Evolutionary conservation across 2,113 vertebrate genomes (phyloP).

Genomic region (Nasalis larvatus): DNA sequence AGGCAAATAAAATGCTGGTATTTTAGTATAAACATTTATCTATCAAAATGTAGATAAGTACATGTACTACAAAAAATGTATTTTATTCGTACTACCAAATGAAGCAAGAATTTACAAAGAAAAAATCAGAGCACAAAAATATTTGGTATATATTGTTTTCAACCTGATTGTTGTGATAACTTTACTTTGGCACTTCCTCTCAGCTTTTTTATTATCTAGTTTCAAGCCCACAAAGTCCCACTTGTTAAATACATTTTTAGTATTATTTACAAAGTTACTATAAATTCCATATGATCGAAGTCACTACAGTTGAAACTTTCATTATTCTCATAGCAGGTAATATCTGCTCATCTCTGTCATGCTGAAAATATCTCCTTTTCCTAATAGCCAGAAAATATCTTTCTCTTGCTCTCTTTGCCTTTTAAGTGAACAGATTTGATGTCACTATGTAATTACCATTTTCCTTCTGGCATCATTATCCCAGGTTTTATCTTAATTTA

Average conservation of each 20-base stretch:
- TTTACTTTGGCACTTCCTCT: constrained; percentile 27
- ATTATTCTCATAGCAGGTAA: constrained; percentile 30
- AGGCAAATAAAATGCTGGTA: constrained; percentile 37
- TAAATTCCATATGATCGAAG: constrained; percentile 15
- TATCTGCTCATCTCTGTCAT: background rate
- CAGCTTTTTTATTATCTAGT: constrained; percentile 30
- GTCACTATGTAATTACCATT: background rate
- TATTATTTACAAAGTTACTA: constrained; percentile 53
- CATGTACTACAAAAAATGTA: constrained; percentile 3
- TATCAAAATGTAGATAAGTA: constrained; percentile 44
- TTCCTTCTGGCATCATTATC: background rate
- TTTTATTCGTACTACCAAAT: constrained; percentile 32
- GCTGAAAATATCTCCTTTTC: background rate
- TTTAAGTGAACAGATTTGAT: background rate
- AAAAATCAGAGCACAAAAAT: constrained; percentile 38
- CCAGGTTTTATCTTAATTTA: background rate
- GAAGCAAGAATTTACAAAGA: constrained; percentile 44
- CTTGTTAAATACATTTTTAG: constrained; percentile 52
- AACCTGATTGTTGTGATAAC: constrained; percentile 33
- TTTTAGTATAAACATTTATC: constrained; percentile 33
- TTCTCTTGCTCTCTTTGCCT: background rate
- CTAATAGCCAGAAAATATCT: background rate
- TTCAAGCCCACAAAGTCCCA: background rate
- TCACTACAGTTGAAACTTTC: background rate
- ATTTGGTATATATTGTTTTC: constrained; percentile 36